Conservation (phyloP, 2,113 vertebrate species). For the Scomber colias region DNA sequence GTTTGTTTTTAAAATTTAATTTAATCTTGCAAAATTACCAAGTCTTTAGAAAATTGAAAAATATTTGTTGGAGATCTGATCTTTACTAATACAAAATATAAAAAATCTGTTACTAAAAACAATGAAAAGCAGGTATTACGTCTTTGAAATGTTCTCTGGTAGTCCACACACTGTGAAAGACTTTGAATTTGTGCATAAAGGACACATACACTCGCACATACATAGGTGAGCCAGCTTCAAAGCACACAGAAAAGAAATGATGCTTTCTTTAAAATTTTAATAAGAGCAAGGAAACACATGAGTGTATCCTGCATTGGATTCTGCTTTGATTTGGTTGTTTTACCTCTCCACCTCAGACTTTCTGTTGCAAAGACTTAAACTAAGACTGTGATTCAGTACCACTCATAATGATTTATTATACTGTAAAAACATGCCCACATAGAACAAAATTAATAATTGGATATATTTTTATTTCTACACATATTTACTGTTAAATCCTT, state of each 20-base stretch:
- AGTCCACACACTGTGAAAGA: constrained; percentile 10
- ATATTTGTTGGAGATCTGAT: neutral
- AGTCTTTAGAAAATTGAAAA: neutral
- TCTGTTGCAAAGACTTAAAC: constrained; percentile 19
- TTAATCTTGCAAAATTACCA: neutral
- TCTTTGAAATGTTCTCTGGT: neutral
- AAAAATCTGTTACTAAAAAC: constrained; percentile 12
- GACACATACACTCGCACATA: neutral
- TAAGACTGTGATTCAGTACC: constrained; percentile 10
- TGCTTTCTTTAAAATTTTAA: constrained; percentile 19
- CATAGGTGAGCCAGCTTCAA: constrained; percentile 10
- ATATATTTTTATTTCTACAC: neutral
- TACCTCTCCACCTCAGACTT: constrained; percentile 26
- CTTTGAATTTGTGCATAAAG: constrained; percentile 24
- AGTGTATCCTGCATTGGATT: neutral
- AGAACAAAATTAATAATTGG: neutral
- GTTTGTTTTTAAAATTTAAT: neutral
- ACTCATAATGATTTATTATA: constrained; percentile 23
- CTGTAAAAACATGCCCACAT: neutral
- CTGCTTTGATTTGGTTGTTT: constrained; percentile 19
- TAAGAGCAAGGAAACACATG: neutral
- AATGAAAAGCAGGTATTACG: neutral
- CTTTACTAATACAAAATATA: neutral
- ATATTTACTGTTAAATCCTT: constrained; percentile 11
- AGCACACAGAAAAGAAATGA: neutral